phyloP scores from a whole-genome alignment of 2,113 vertebrate species.

The Ageneiosus marmoratus region DNA sequence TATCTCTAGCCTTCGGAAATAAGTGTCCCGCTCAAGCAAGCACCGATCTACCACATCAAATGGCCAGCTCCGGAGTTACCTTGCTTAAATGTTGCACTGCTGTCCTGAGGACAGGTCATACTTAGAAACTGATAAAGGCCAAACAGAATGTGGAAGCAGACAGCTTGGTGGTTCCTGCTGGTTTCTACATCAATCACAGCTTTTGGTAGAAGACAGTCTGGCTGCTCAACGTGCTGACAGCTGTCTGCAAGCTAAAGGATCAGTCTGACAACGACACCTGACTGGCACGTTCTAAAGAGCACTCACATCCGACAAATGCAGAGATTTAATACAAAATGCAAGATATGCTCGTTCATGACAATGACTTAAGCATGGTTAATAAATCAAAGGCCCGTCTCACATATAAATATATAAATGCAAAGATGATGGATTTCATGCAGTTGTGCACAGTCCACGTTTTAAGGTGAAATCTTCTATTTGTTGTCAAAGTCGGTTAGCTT shows the following conservation, averaged over 20 bases:
- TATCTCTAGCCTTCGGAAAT: constrained; percentile 47
- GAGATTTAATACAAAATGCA: not conserved
- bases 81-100: constrained; percentile 38
- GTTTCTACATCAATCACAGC: constrained; percentile 50
- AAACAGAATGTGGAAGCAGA: constrained; percentile 44
- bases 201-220: constrained; percentile 31
- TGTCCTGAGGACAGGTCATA: constrained; percentile 33
- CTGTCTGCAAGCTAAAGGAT: constrained; percentile 53
- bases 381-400: not conserved
- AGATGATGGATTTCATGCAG: not conserved
- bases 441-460: not conserved
- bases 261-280: constrained; percentile 53
- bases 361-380: not conserved
- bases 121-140: constrained; percentile 48
- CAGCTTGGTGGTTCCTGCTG: constrained; percentile 38
- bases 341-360: not conserved
- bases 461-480: constrained; percentile 12
- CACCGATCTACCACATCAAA: constrained; percentile 28
- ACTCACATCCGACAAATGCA: not conserved
- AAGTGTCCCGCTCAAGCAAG: constrained; percentile 55
- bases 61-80: constrained; percentile 29
- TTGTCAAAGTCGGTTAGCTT: constrained; percentile 7
- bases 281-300: constrained; percentile 39
- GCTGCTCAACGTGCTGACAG: constrained; percentile 43
- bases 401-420: constrained; percentile 1